phyloP scores from a whole-genome alignment of 2,888 invertebrate species.

The Nomada fabriciana region DNA sequence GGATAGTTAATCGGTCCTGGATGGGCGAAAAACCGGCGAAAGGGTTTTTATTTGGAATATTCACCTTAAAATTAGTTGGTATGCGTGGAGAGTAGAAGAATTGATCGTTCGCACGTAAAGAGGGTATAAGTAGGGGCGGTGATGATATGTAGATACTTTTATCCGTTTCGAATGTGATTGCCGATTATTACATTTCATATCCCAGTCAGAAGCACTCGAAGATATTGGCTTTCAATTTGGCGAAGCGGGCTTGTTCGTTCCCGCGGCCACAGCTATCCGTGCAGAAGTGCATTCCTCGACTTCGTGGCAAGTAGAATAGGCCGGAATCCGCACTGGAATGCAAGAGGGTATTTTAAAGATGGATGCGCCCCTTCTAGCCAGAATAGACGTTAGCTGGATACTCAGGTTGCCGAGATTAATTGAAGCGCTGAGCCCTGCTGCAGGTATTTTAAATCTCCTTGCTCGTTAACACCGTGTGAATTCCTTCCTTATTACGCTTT shows the following conservation, averaged over 20 bases:
- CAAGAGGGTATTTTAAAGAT: slow-evolving; percentile 43
- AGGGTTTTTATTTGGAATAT: too few species aligned
- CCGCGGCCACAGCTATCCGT: slow-evolving; percentile 20
- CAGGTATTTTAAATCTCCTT: slow-evolving; percentile 33
- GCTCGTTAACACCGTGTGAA: slow-evolving; percentile 31
- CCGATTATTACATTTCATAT: slow-evolving; percentile 60
- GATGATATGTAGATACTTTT: slow-evolving; percentile 46
- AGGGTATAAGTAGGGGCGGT: neutral
- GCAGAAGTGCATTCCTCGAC: slow-evolving; percentile 40
- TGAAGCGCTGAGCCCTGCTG: slow-evolving; percentile 15
- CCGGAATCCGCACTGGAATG: slow-evolving; percentile 43
- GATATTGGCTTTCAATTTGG: slow-evolving; percentile 62
- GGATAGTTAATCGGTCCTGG: too few species aligned
- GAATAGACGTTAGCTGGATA: slow-evolving; percentile 27
- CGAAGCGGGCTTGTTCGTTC: slow-evolving; percentile 22
- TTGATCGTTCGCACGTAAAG: slow-evolving; percentile 35
- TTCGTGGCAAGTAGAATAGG: slow-evolving; percentile 32
- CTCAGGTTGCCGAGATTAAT: slow-evolving; percentile 47
- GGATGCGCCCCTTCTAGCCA: neutral
- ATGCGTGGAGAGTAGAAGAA: slow-evolving; percentile 6
- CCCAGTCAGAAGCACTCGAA: slow-evolving; percentile 15
- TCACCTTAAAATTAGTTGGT: too few species aligned
- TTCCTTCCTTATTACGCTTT: slow-evolving; percentile 13
- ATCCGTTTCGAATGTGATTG: slow-evolving; percentile 15
- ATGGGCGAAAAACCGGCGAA: too few species aligned